Percentiles rank a stretch among this genome's conserved stretches.
Conservation (phyloP, 1,140 invertebrate species). For the Bombus waltoni region DNA sequence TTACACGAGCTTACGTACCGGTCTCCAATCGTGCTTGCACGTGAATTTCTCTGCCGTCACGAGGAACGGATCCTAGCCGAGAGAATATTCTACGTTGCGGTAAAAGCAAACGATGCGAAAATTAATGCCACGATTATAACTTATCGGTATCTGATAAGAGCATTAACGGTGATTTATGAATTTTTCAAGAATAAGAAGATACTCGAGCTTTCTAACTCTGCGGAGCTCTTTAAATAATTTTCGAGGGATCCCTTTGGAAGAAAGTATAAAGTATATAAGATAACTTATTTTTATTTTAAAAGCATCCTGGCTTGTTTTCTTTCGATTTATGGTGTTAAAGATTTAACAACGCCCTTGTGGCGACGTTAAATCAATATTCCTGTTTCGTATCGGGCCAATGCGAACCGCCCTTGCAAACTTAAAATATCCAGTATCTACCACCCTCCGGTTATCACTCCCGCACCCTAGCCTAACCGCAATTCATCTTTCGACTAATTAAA, state of each 20-base stretch:
- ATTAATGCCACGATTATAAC: not conserved
- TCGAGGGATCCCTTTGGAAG: not conserved
- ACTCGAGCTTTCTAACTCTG: not conserved
- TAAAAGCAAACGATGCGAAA: not conserved
- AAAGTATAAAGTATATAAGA: not conserved
- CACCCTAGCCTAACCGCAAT: not conserved
- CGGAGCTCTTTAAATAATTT: not conserved
- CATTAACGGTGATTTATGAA: not conserved
- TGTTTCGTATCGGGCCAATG: not conserved
- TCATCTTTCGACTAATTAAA: slow-evolving; percentile 32
- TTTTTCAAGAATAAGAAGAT: not conserved
- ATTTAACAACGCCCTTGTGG: not conserved
- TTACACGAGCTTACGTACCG: not conserved
- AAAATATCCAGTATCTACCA: not conserved
- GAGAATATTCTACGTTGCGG: not conserved
- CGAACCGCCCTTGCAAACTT: not conserved
- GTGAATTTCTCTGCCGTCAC: not conserved
- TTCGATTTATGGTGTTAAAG: not conserved
- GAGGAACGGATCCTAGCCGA: not conserved
- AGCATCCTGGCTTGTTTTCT: not conserved
- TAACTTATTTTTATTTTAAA: not conserved
- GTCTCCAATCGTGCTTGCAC: not conserved
- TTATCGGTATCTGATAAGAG: not conserved
- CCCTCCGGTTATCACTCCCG: not conserved
- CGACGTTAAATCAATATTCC: not conserved